phyloP scores from a whole-genome alignment of 2,888 invertebrate species.

The Nymphalis c-album region DNA sequence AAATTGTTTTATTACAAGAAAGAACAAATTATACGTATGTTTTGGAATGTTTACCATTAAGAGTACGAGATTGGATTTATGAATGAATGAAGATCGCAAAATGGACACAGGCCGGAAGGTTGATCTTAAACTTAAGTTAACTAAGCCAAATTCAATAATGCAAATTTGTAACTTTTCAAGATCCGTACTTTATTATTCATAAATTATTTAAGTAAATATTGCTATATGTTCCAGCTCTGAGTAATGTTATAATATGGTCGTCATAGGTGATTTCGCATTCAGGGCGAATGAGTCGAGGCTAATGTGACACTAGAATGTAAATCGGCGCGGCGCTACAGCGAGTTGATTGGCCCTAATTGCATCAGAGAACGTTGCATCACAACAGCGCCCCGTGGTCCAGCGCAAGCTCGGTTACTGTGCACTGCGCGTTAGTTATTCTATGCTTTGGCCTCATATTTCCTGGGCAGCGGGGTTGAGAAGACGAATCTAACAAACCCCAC shows the following conservation, averaged over 20 bases:
- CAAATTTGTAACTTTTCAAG: no score
- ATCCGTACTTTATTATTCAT: no score
- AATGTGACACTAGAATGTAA: constrained; percentile 24
- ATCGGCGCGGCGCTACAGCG: constrained; percentile 10
- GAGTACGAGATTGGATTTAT: no score
- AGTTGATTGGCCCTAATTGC: constrained; percentile 22
- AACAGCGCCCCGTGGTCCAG: not conserved
- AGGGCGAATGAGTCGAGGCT: constrained; percentile 15
- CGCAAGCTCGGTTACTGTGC: not conserved
- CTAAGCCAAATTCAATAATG: no score
- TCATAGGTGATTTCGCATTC: constrained; percentile 14
- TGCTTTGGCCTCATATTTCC: constrained; percentile 8
- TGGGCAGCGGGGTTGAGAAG: constrained; percentile 15
- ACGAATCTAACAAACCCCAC: constrained; percentile 16
- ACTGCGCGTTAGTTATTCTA: constrained; percentile 1
- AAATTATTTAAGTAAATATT: not conserved
- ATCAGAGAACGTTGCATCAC: not conserved
- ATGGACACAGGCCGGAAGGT: no score
- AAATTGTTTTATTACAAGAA: no score
- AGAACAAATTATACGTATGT: no score
- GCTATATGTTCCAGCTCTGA: not conserved
- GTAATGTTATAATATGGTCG: not conserved
- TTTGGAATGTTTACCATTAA: no score
- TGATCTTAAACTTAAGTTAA: no score
- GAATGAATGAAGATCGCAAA: no score